phyloP scores from a whole-genome alignment of 1,140 invertebrate species.

The Trichoplusia ni region DNA sequence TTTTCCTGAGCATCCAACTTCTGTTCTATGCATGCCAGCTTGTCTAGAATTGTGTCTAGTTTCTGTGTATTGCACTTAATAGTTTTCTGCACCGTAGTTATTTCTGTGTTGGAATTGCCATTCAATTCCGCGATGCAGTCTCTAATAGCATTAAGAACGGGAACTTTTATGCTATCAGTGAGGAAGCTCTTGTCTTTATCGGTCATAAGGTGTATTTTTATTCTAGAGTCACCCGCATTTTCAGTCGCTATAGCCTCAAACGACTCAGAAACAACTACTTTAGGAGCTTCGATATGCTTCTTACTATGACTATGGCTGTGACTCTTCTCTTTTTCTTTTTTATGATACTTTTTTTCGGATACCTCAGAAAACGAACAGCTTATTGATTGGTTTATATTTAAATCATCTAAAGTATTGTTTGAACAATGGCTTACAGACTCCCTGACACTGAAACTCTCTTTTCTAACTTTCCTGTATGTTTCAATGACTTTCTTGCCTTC shows the following conservation, averaged over 20 bases:
- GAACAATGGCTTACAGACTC: slow-evolving; percentile 56
- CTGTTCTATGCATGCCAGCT: slow-evolving; percentile 51
- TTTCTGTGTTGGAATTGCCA: slow-evolving; percentile 34
- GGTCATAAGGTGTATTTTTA: slow-evolving; percentile 74
- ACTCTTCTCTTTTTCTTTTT: no score
- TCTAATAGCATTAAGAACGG: slow-evolving; percentile 57
- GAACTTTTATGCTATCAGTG: slow-evolving; percentile 56
- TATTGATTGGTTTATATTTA: slow-evolving; percentile 63
- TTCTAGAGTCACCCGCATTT: slow-evolving; percentile 52
- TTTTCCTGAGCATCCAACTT: slow-evolving; percentile 42
- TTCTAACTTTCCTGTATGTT: slow-evolving; percentile 42
- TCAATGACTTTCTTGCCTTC: slow-evolving; percentile 43
- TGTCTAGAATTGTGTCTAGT: slow-evolving; percentile 57
- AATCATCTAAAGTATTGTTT: slow-evolving; percentile 63
- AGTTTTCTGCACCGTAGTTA: slow-evolving; percentile 45
- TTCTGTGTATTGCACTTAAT: slow-evolving; percentile 52
- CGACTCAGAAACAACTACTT: slow-evolving; percentile 55
- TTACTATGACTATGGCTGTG: slow-evolving; percentile 35
- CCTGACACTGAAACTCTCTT: slow-evolving; percentile 43
- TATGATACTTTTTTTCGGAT: slow-evolving; percentile 53
- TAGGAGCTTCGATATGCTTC: slow-evolving; percentile 44
- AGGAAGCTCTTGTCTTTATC: slow-evolving; percentile 62
- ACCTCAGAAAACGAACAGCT: slow-evolving; percentile 61
- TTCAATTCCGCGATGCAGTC: slow-evolving; percentile 54
- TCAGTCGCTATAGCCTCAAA: slow-evolving; percentile 66